Conservation (phyloP, 2,888 invertebrate genomes). For the Hirtodrosophila confusa region DNA sequence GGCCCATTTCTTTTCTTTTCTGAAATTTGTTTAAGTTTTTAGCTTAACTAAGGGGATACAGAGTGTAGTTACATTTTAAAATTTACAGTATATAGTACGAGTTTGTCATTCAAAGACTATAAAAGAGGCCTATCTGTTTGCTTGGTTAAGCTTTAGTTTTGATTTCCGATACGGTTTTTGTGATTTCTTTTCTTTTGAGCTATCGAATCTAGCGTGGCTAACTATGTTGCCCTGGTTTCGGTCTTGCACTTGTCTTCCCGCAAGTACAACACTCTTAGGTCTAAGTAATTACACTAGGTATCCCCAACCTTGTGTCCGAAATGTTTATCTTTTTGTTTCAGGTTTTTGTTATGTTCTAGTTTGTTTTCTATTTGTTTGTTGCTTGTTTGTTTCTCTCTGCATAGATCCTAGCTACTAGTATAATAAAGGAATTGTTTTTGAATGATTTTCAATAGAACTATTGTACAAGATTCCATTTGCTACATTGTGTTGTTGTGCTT, state of each 20-base stretch:
- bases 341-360: conserved; percentile 11
- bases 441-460: conserved; percentile 72
- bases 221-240: conserved; percentile 42
- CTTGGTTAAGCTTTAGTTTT: conserved; percentile 18
- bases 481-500: conserved; percentile 59
- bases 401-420: conserved; percentile 61
- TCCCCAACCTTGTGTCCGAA: conserved; percentile 79
- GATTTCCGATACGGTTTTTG: conserved; percentile 16
- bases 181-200: conserved; percentile 14
- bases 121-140: conserved; percentile 15
- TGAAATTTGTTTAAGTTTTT: conserved; percentile 42
- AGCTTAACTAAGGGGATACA: conserved; percentile 82
- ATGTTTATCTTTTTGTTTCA: conserved; percentile 12
- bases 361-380: conserved; percentile 20
- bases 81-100: conserved; percentile 31
- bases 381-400: conserved; percentile 68
- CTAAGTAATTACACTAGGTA: conserved; percentile 83
- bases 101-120: conserved; percentile 18
- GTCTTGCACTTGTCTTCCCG: conserved; percentile 72
- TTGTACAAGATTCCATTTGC: conserved; percentile 82
- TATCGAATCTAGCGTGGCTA: conserved; percentile 28
- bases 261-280: conserved; percentile 71
- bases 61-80: conserved; percentile 82
- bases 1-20: conserved; percentile 28
- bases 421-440: conserved; percentile 10